A percentile compares a stretch with the other conserved stretches of the same genome.
Conservation (phyloP, 2,113 vertebrate species). For the Pterocles gutturalis region DNA sequence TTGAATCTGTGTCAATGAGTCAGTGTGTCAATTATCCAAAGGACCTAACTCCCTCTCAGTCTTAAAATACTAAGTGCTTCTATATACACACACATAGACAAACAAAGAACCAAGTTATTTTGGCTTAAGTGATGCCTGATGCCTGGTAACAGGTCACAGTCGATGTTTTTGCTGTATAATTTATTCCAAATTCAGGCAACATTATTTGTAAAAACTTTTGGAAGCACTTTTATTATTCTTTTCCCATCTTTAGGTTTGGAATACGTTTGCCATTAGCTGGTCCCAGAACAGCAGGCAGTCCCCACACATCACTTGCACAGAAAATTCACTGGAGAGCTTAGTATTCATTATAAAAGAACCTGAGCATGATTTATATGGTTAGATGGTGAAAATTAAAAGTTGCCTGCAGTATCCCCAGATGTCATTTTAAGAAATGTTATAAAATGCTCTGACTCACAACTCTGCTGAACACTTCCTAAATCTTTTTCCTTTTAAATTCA, state of each 20-base stretch:
- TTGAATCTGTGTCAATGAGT: background rate
- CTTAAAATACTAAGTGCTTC: background rate
- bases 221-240: background rate
- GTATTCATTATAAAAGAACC: background rate
- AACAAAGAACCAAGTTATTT: background rate
- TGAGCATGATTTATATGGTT: background rate
- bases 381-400: background rate
- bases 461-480: background rate
- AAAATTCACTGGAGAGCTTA: background rate
- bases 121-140: background rate
- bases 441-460: background rate
- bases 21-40: background rate
- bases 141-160: background rate
- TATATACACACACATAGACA: fast-evolving
- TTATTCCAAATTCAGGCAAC: background rate
- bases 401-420: background rate
- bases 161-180: background rate
- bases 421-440: background rate
- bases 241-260: background rate
- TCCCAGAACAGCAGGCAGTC: background rate
- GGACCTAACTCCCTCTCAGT: background rate
- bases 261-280: background rate
- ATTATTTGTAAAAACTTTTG: background rate
- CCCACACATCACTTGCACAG: background rate
- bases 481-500: background rate